Percentiles rank a stretch among this genome's conserved stretches.
Conservation (phyloP, 2,113 vertebrate species). For the Pelmatolapia mariae region DNA sequence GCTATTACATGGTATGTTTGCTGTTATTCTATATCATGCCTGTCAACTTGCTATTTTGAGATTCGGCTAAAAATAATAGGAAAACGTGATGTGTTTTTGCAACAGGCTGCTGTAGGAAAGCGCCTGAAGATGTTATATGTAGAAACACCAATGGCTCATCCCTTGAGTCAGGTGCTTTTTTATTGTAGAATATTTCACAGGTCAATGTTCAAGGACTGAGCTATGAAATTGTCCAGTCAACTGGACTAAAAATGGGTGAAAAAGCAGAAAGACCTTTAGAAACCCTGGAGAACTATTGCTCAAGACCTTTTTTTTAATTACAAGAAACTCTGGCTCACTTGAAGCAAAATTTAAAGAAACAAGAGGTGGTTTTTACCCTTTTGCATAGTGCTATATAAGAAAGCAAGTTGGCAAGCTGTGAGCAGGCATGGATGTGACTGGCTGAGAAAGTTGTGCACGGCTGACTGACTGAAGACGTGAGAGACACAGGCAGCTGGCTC, state of each 20-base stretch:
- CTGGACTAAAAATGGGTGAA: neutral
- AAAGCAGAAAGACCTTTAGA: neutral
- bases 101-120: neutral
- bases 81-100: neutral
- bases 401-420: neutral
- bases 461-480: conserved; percentile 20
- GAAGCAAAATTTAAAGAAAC: neutral
- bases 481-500: conserved; percentile 42
- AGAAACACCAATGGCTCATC: neutral
- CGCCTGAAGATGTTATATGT: neutral
- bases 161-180: neutral
- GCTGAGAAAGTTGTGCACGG: conserved; percentile 11
- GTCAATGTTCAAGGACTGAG: neutral
- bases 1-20: neutral
- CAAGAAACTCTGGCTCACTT: neutral
- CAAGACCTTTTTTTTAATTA: neutral
- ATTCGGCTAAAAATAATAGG: neutral
- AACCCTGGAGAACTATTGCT: neutral
- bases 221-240: neutral
- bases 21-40: neutral
- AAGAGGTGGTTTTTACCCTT: neutral
- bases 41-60: neutral
- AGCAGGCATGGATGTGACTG: neutral
- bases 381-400: neutral
- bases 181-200: neutral